phyloP scores from a whole-genome alignment of 1,140 invertebrate species.

The Meloidogyne hapla region DNA sequence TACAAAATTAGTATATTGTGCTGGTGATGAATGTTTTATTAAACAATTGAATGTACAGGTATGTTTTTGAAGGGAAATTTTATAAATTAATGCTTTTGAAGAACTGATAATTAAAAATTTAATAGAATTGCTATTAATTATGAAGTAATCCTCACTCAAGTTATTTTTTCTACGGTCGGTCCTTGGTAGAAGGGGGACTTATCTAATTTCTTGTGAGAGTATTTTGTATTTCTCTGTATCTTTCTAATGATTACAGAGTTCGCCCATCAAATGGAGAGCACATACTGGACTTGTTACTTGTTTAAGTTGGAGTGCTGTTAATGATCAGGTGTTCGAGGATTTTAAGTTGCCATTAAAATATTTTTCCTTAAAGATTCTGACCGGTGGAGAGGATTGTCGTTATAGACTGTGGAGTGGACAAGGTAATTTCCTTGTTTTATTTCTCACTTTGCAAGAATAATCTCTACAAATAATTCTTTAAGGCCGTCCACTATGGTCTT shows the following conservation, averaged over 20 bases:
- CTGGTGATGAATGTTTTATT: conserved; percentile 79
- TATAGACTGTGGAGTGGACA: conserved; percentile 87
- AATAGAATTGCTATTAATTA: not conserved
- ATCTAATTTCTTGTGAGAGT: too few relatives aligned
- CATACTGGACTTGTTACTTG: conserved; percentile 87
- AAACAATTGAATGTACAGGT: conserved; percentile 85
- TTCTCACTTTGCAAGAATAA: not conserved
- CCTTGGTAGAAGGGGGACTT: not conserved
- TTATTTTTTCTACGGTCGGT: too few relatives aligned
- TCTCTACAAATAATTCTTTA: not conserved
- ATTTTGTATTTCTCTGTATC: too few relatives aligned
- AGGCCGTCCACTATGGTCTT: conserved; percentile 78
- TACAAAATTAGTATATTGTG: conserved; percentile 79
- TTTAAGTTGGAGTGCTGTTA: conserved; percentile 82
- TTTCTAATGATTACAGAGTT: conserved; percentile 28
- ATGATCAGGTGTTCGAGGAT: conserved; percentile 69
- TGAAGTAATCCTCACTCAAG: too few relatives aligned
- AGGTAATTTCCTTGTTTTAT: conserved; percentile 66
- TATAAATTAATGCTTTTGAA: not conserved
- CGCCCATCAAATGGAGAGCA: conserved; percentile 81
- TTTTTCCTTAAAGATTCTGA: conserved; percentile 71
- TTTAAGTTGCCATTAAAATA: too few relatives aligned
- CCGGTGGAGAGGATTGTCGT: conserved; percentile 89
- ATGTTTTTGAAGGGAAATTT: conserved; percentile 67
- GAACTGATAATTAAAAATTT: not conserved